phyloP scores from a whole-genome alignment of 2,797 vertebrate species.

The Cuculus canorus region DNA sequence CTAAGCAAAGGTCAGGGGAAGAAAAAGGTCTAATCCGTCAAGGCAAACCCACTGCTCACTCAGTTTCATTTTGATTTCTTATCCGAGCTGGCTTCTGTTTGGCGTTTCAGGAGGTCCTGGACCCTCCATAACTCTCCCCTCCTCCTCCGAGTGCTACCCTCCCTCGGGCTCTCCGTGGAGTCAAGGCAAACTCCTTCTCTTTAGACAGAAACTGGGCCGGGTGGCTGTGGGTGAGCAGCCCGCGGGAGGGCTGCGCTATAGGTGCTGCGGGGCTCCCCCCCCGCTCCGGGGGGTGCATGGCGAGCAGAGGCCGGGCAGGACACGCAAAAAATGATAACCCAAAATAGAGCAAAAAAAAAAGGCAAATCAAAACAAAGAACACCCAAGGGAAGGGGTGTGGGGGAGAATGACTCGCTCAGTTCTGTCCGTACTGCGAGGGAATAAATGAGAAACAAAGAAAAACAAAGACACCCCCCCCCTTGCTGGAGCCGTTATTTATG shows the following conservation, averaged over 20 bases:
- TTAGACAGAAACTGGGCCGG: too few relatives aligned
- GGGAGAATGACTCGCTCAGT: background rate
- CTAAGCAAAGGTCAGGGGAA: constrained; percentile 83
- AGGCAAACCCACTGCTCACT: constrained; percentile 49
- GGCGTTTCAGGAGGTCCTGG: background rate
- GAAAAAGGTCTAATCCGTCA: constrained; percentile 82
- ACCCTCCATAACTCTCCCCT: background rate
- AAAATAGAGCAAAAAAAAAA: too few relatives aligned
- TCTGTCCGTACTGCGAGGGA: background rate
- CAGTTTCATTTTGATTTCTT: constrained; percentile 50
- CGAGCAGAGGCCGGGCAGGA: background rate
- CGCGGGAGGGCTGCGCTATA: background rate
- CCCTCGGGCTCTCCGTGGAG: background rate
- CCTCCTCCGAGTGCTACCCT: background rate
- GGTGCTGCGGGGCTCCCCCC: background rate
- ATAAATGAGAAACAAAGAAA: background rate
- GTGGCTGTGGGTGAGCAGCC: background rate
- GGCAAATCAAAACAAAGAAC: background rate
- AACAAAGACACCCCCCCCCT: background rate
- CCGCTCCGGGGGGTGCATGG: background rate
- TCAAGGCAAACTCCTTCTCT: background rate
- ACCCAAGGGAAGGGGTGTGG: too few relatives aligned
- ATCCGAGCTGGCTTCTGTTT: constrained; percentile 31
- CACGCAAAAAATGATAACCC: too few relatives aligned
- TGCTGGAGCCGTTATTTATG: background rate